Evolutionary conservation across 37 sponge, comb jelly and placozoan species (phyloP), one percentile per base, ranked within the genome.

Genomic region (Halichondria panicea): DNA sequence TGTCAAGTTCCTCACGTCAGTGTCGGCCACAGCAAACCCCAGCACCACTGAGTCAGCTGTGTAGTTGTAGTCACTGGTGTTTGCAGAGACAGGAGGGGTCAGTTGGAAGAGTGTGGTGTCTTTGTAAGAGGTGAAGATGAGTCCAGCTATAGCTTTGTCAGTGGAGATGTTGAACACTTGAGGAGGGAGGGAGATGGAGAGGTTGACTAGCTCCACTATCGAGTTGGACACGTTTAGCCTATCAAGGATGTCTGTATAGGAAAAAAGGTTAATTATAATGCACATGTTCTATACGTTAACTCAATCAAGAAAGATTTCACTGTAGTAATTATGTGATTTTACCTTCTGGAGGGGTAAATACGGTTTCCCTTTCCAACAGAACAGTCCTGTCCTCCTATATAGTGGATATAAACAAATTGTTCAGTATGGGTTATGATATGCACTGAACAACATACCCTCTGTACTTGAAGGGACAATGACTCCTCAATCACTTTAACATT

Each of bases 21-120:
- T 28, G 4, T 56, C 66, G 52, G 43, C 39, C 0, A 85, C 19
- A 38, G 56, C 66, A n/a, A 52, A 52, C 33, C 70, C 63, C 37
- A 85, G 22, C 5, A 85, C 86, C 4, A 43, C 36, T 42, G 77
- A 68, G 39, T 78, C 77, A 12, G 77, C 56, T 30, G 25, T 58
- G 15, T 72, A 2, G 21, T 45, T 31, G 13, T 46, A 63, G 15
- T 63, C 46, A 21, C 58, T 57, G 3, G 21, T 1, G 32, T 62
- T 76, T 24, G 43, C 22, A n/a, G 30, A 45, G 18, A 41, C 60
- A 12, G 55, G 60, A 4, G 70, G 42, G 5, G 35, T 42, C 6
- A 84, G 45, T 65, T 65, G 86, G 31, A 85, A 85, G 21, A 85
- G 72, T 21, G 42, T 34, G 2, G 78, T 38, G 45, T 63, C 43